Base-by-base conservation (phyloP, 2,113 vertebrate genomes). In the Raja brachyura region DNA sequence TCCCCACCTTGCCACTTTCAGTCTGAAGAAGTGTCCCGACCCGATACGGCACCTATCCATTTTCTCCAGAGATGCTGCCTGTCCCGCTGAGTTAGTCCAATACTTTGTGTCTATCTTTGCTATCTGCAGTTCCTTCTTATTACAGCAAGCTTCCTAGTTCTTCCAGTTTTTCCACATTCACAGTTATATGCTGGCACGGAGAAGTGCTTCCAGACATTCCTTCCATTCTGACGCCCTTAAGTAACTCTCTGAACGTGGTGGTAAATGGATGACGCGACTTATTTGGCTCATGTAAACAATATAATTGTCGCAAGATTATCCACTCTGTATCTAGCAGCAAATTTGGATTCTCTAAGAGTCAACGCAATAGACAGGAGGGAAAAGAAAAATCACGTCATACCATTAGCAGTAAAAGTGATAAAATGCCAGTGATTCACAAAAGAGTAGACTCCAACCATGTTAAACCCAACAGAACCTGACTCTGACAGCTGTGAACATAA, bases 251-350 rank as follows among this genome's bases (percentile, higher is more conserved):
- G 85, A 66, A 93, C 61, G n/a, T 61, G 54, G 28, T 63, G 85
- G 39, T 83, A 54, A 93, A 83, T 56, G n/a, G 88, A 85, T 63
- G 54, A 75, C 73, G 54, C 85, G 48, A 73, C 25, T 90, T 28
- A 93, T 93, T 56, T 83, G 74, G 68, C 74, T 83, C 11, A 48
- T 5, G 39, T 70, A 68, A 75, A 86, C 39, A 83, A 93, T 93
- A 63, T n/a, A 31, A 1, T 94, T 93, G n/a, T 59, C 1, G n/a
- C 4, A 93, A 22, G 18, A 54, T 16, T 28, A 81, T 75, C 2
- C 54, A 8, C 4, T 18, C 31, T 48, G 31, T 25, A 22, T 81
- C 39, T 18, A 81, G 39, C 16, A 54, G 5, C 22, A 0, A 81
- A 7, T 22, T 33, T 81, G 39, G 39, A 81, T 22, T 81, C 16